A percentile compares a stretch with the other conserved stretches of the same genome.
These are phyloP conservation scores for Lophura swinhoii DNA, from an alignment of 2,797 vertebrate species.

Conservation along the genomic window DNA sequence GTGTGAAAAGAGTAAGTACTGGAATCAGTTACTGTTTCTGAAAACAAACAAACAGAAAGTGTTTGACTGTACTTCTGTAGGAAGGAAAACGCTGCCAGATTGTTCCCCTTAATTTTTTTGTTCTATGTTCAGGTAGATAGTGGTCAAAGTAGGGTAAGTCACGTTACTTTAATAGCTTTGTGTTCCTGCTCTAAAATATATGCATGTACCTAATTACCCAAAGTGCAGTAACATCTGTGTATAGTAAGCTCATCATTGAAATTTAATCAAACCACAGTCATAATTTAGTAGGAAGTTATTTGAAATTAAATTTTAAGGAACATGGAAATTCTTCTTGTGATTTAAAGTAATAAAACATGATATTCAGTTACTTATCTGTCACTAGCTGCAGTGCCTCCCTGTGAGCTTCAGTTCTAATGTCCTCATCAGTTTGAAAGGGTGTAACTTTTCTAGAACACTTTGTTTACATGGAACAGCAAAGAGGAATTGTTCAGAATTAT, in stretches of 20 bases:
- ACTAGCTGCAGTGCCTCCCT: not conserved
- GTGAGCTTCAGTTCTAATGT: not conserved
- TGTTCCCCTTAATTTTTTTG: not conserved
- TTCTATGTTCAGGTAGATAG: not conserved
- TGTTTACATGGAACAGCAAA: not conserved
- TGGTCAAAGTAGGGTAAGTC: not conserved
- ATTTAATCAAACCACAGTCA: not conserved
- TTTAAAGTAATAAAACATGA: not conserved
- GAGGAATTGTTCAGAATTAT: not conserved
- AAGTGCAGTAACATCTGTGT: not conserved
- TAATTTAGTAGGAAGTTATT: not conserved
- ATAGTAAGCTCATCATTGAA: not conserved
- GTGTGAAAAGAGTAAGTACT: not conserved
- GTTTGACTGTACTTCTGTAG: not conserved
- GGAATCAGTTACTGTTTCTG: not conserved
- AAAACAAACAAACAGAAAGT: not conserved
- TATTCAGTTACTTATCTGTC: not conserved
- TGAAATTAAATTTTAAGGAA: not conserved
- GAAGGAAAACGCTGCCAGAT: not conserved
- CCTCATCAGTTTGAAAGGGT: not conserved
- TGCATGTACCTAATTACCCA: not conserved
- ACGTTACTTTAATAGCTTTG: not conserved
- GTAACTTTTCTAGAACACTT: not conserved
- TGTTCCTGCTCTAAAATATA: not conserved
- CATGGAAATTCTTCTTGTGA: not conserved